A percentile compares a stretch with the other conserved stretches of the same genome.
phyloP scores from a whole-genome alignment of 2,113 vertebrate genomes.

The Mungos mungo region DNA sequence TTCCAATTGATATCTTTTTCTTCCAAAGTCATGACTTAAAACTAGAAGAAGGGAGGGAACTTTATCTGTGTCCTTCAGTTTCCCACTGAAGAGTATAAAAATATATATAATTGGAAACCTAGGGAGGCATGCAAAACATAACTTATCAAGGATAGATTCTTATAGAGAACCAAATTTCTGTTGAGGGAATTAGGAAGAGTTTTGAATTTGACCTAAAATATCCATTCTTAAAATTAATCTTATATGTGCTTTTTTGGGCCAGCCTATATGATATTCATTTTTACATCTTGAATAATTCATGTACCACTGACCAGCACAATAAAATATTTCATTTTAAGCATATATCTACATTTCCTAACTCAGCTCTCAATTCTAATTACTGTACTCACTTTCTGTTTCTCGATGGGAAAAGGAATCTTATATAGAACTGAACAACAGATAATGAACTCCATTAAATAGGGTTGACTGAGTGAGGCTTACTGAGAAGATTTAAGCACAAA shows the following conservation, averaged over 20 bases:
- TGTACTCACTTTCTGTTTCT: constrained; percentile 63
- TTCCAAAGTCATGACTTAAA: constrained; percentile 43
- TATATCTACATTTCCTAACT: constrained; percentile 60
- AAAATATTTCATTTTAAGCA: constrained; percentile 58
- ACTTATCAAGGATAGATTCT: constrained; percentile 41
- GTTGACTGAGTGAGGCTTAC: neutral
- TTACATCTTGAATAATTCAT: constrained; percentile 73
- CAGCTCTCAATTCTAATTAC: constrained; percentile 68
- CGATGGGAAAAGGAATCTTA: constrained; percentile 35
- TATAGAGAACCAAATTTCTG: constrained; percentile 47
- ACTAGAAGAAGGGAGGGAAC: constrained; percentile 1
- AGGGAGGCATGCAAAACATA: neutral
- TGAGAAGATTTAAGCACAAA: constrained; percentile 36
- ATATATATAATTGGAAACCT: constrained; percentile 41
- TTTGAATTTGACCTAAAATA: constrained; percentile 63
- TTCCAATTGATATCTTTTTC: neutral
- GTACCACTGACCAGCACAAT: constrained; percentile 61
- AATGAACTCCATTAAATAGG: constrained; percentile 54
- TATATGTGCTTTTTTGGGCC: constrained; percentile 25
- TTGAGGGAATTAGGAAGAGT: constrained; percentile 38
- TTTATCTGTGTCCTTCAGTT: constrained; percentile 30
- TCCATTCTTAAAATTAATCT: constrained; percentile 62
- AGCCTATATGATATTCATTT: constrained; percentile 49
- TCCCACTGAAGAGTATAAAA: neutral
- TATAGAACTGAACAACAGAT: constrained; percentile 41